These are phyloP conservation scores for Scartelaos histophorus DNA, from an alignment of 2,113 vertebrate species.

Conservation along the genomic window DNA sequence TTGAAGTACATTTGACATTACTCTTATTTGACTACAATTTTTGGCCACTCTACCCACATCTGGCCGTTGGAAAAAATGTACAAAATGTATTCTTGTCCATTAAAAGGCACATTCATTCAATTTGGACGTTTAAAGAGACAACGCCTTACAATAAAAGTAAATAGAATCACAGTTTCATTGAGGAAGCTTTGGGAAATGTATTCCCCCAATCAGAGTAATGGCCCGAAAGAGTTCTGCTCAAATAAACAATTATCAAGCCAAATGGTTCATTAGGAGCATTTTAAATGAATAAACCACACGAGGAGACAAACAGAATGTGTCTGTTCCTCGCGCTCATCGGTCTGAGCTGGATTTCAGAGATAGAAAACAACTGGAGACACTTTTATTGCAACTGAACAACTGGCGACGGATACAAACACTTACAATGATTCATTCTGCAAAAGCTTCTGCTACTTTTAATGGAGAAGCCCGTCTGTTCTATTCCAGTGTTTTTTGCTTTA, in stretches of 20 bases:
- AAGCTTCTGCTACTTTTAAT: too few relatives aligned
- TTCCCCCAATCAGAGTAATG: constrained; percentile 6
- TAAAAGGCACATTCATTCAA: background rate
- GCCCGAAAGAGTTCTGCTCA: background rate
- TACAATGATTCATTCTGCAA: background rate
- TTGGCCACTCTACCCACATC: too few relatives aligned
- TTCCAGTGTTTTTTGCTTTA: too few relatives aligned
- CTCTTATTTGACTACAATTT: too few relatives aligned
- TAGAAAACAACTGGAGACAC: background rate
- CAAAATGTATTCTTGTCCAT: background rate
- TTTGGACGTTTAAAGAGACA: background rate
- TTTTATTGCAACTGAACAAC: background rate
- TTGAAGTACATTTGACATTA: too few relatives aligned
- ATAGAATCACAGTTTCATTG: background rate
- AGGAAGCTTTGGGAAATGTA: background rate
- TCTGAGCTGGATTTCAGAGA: background rate
- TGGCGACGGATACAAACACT: background rate
- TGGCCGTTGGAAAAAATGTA: too few relatives aligned
- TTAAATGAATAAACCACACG: background rate
- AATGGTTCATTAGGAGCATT: background rate
- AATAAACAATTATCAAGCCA: background rate
- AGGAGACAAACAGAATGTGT: background rate
- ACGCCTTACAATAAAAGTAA: background rate
- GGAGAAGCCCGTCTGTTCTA: too few relatives aligned
- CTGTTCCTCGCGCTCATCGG: background rate